Base-by-base conservation (phyloP, 1,140 invertebrate genomes). In the Drosophila rufa region DNA sequence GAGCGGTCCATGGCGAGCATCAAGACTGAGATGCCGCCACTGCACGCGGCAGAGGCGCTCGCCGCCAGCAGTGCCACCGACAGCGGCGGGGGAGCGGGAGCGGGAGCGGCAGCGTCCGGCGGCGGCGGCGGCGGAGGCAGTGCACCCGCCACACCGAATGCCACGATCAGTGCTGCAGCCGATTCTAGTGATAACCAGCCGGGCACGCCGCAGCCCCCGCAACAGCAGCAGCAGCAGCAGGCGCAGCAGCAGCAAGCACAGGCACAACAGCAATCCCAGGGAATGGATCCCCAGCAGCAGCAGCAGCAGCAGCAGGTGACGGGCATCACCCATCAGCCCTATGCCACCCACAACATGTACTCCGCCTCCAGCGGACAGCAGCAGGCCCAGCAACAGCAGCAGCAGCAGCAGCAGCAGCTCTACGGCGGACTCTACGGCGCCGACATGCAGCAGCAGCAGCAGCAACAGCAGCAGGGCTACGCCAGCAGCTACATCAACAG, bases 361-460 rank as follows among this genome's bases (percentile, higher is more conserved):
- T 66, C 68, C 19, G 27, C 57, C 65, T 8, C 47, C 80, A 80
- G 38, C 79, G 75, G 74, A 48, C 67, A 81, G 47, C 90, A 91
- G 22, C 90, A 86, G 14, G 81, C 86, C 43, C 85, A 84, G 1
- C 80, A 77, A 38, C 73, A 73, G 11, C 74, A 61, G 14, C 62
- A 92, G 38, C n/a, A n/a, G n/a, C n/a, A n/a, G n/a, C 80, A 84
- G 46, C 82, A 85, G 33, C 82, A 85, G 19, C 38, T 87, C 3
- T 89, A 89, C 27, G 83, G 83, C 93, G 94, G 95, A 75, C 83
- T 97, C 40, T 95, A 78, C 95, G 97, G 82, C 96, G 97, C 82
- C 95, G 95, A 79, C 94, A 95, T 97, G 77, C 87, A 87, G 33
- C 79, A 65, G 27, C 74, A 79, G 22, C 82, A 85, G 17, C 87